These are phyloP conservation scores for Spondyliosoma cantharus DNA, from an alignment of 2,797 vertebrate genomes.

Conservation along the genomic window DNA sequence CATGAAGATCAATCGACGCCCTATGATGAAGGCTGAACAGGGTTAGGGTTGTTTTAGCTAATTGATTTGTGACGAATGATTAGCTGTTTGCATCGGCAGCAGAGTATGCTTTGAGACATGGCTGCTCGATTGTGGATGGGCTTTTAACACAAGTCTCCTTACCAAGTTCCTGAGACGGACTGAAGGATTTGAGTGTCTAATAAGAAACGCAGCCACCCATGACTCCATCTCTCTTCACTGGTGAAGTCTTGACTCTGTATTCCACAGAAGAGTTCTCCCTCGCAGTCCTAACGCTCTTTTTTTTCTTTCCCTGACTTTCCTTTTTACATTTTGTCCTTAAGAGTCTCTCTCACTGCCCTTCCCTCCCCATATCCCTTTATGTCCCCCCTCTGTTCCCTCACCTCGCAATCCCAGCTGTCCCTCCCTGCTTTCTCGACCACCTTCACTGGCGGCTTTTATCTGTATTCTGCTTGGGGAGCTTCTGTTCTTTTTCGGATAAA, in stretches of 20 bases:
- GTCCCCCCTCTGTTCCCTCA: constrained; percentile 31
- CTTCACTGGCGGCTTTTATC: constrained; percentile 52
- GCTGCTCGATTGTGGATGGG: constrained; percentile 34
- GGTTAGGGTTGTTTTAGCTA: not conserved
- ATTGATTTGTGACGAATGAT: constrained; percentile 25
- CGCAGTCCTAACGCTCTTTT: constrained; percentile 41
- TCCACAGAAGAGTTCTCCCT: constrained; percentile 57
- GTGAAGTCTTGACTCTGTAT: constrained; percentile 64
- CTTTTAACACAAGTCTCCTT: constrained; percentile 49
- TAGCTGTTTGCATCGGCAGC: constrained; percentile 1
- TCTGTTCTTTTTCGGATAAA: constrained; percentile 52
- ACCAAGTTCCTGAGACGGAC: constrained; percentile 57
- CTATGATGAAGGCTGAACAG: not conserved
- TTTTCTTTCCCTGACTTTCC: constrained; percentile 58
- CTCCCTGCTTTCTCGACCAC: constrained; percentile 15
- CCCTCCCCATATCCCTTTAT: constrained; percentile 28
- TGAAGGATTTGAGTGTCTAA: constrained; percentile 73
- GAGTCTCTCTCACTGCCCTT: constrained; percentile 30
- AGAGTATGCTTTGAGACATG: constrained; percentile 20
- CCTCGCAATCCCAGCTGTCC: constrained; percentile 1
- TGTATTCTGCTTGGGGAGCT: constrained; percentile 42
- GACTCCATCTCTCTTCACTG: constrained; percentile 71
- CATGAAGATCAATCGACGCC: not conserved
- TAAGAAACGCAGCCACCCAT: constrained; percentile 74
- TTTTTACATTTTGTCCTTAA: constrained; percentile 66